Conservation (phyloP, 2,797 vertebrate genomes). For the Gila robusta region DNA sequence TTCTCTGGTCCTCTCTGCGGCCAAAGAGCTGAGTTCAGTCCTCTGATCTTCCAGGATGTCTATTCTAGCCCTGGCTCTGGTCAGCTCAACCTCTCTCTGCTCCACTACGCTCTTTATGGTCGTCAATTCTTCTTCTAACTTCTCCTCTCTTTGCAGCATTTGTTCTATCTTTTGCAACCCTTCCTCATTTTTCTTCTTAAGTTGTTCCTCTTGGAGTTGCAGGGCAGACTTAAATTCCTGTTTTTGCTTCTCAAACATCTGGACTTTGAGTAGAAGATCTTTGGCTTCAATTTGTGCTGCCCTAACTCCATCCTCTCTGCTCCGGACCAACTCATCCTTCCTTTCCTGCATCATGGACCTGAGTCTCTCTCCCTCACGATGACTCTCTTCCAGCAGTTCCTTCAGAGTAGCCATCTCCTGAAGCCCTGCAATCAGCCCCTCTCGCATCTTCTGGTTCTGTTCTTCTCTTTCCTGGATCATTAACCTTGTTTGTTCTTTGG, state of each 20-base stretch:
- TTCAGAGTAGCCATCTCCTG: constrained; percentile 72
- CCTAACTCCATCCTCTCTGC: constrained; percentile 58
- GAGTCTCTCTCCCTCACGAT: constrained; percentile 70
- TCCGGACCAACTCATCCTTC: constrained; percentile 63
- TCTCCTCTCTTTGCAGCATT: constrained; percentile 66
- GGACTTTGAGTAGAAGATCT: constrained; percentile 28
- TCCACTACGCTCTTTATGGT: constrained; percentile 54
- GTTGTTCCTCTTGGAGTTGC: constrained; percentile 58
- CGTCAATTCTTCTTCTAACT: constrained; percentile 55
- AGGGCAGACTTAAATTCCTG: constrained; percentile 48
- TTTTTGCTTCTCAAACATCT: constrained; percentile 53
- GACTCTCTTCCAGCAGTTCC: constrained; percentile 68
- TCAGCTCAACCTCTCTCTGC: constrained; percentile 72
- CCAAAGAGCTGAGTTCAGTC: constrained; percentile 62
- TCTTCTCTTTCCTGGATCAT: constrained; percentile 60
- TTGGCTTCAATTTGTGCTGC: constrained; percentile 44
- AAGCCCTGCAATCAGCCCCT: constrained; percentile 65
- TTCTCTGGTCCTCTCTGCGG: constrained; percentile 52
- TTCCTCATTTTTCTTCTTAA: constrained; percentile 57
- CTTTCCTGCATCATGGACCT: constrained; percentile 64
- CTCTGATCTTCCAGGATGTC: constrained; percentile 74
- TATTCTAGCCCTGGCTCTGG: constrained; percentile 61
- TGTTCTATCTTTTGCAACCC: constrained; percentile 62
- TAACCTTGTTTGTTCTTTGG: constrained; percentile 23
- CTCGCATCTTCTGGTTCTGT: constrained; percentile 67